These are phyloP conservation scores for Rhingia campestris DNA, from an alignment of 2,888 invertebrate species.

Conservation along the genomic window DNA sequence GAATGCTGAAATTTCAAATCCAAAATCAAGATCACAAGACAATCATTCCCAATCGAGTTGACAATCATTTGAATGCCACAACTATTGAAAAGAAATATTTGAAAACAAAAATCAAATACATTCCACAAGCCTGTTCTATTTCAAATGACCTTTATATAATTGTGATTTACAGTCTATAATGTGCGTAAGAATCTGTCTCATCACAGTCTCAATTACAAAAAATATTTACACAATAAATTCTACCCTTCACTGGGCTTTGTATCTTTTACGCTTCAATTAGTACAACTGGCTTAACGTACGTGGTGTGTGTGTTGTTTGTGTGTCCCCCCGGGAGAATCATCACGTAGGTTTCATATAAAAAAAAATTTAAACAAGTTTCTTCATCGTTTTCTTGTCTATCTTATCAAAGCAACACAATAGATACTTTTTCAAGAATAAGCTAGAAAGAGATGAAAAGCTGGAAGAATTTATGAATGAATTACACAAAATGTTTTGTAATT, in stretches of 20 bases:
- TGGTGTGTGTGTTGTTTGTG: conserved; percentile 1
- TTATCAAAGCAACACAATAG: conserved; percentile 28
- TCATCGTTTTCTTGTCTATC: conserved; percentile 38
- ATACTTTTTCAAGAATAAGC: background rate
- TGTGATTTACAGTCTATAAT: conserved; percentile 27
- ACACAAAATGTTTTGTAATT: conserved; percentile 43
- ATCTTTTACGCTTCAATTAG: conserved; percentile 30
- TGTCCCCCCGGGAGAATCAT: conserved; percentile 25
- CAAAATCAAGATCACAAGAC: no score
- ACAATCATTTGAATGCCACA: background rate
- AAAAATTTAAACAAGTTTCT: conserved; percentile 52
- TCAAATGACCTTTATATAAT: background rate
- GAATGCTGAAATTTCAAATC: no score
- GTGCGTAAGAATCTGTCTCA: conserved; percentile 22
- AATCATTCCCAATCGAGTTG: no score
- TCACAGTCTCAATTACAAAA: conserved; percentile 43
- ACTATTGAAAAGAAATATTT: background rate
- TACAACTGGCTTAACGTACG: background rate
- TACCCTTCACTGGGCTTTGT: conserved; percentile 2
- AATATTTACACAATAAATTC: conserved; percentile 40
- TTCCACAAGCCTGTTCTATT: conserved; percentile 2
- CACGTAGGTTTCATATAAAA: conserved; percentile 50
- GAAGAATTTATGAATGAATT: conserved; percentile 64
- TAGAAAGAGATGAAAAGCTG: conserved; percentile 20
- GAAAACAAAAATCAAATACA: background rate